Percentiles rank a stretch among this genome's conserved stretches.
Evolutionary conservation across 1,140 invertebrate genomes (phyloP).

Genomic region (Thaumatotibia leucotreta): DNA sequence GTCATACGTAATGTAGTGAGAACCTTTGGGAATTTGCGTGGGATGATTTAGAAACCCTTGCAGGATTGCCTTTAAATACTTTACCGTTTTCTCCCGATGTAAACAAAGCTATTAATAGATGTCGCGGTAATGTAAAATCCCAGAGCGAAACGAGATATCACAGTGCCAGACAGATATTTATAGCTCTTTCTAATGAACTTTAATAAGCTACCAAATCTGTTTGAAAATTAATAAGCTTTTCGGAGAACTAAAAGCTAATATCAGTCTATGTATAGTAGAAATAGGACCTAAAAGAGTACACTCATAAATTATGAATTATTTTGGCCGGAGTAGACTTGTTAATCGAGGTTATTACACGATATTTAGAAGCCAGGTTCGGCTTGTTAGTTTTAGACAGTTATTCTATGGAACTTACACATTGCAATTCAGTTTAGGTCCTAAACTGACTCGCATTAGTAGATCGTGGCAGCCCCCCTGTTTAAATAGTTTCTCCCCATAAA

Average conservation of each 20-base stretch:
- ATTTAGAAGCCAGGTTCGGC: background rate
- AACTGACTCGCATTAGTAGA: no score
- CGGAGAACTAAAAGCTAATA: background rate
- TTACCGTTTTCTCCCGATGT: background rate
- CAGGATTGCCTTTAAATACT: conserved; percentile 3
- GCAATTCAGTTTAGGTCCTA: no score
- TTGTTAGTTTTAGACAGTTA: no score
- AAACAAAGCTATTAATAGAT: conserved; percentile 1
- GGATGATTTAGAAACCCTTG: background rate
- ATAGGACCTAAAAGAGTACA: background rate
- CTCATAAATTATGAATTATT: background rate
- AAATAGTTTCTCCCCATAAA: no score
- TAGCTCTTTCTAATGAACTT: background rate
- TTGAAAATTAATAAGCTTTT: background rate
- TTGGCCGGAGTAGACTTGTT: background rate
- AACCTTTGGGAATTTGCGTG: background rate
- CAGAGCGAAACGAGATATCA: background rate
- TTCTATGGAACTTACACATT: background rate
- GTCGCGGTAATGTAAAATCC: background rate
- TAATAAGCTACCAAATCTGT: background rate
- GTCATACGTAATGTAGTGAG: background rate
- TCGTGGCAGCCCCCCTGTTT: no score
- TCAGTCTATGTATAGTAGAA: background rate
- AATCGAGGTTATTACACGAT: background rate
- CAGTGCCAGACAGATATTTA: background rate